Evolutionary conservation across 1,140 invertebrate species (phyloP).

Genomic region (Dendrolimus kikuchii): DNA sequence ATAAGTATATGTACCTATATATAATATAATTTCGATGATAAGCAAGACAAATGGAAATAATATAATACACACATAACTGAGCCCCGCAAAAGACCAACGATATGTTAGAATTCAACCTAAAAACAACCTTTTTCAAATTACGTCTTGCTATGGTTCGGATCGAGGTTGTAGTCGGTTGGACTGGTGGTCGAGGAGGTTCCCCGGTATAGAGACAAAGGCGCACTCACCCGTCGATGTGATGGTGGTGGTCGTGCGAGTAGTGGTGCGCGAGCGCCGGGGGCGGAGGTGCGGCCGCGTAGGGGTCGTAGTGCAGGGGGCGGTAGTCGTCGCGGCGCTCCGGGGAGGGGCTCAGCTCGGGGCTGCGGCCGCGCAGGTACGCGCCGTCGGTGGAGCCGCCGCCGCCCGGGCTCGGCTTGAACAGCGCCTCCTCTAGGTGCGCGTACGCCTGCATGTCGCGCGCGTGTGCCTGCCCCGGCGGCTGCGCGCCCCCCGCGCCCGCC

Average conservation of each 20-base stretch:
- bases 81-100: too few relatives aligned
- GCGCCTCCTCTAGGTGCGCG: slow-evolving; percentile 49
- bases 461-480: slow-evolving; percentile 42
- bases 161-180: not conserved
- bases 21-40: too few relatives aligned
- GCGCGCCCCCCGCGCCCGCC: slow-evolving; percentile 37
- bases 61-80: too few relatives aligned
- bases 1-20: too few relatives aligned
- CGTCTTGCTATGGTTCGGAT: not conserved
- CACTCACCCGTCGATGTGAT: slow-evolving; percentile 49
- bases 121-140: too few relatives aligned
- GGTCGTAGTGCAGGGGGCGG: slow-evolving; percentile 45
- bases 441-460: slow-evolving; percentile 58
- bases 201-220: not conserved
- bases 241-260: slow-evolving; percentile 42
- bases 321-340: slow-evolving; percentile 49
- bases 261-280: slow-evolving; percentile 21
- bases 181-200: not conserved
- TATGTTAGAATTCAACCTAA: too few relatives aligned
- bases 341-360: slow-evolving; percentile 42
- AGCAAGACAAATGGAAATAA: too few relatives aligned
- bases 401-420: slow-evolving; percentile 33
- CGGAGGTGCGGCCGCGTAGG: slow-evolving; percentile 31
- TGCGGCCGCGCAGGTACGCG: slow-evolving; percentile 41
- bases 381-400: slow-evolving; percentile 36